Evolutionary conservation across 2,113 vertebrate genomes (phyloP), one percentile per base, ranked within the genome.

Genomic region (Oxygymnocypris stewartii): DNA sequence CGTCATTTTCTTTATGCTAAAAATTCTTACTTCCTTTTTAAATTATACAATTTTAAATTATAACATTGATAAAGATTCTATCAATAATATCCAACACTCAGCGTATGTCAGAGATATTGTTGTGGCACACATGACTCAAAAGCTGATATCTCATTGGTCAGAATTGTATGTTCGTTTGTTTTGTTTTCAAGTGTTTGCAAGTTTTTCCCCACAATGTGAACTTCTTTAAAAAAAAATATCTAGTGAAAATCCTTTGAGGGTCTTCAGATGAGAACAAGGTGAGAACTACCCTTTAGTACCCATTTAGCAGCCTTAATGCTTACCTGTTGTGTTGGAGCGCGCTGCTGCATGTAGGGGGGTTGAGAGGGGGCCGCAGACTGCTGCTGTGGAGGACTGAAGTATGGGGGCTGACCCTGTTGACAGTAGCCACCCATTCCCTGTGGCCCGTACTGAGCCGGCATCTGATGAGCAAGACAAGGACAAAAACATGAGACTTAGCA

Each of bases 241-340:
- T 25, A 25, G 61, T n/a, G 23, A 61, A 59, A 61, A n/a, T 61
- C 20, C 42, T 40, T 42, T 42, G 14, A 18, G 14, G 11, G 63
- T 67, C 63, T 67, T 67, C 13, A 31, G 67, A 6, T 23, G 35
- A 40, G 69, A 20, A 23, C 73, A 25, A 75, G 23, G 42, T n/a
- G n/a, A n/a, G n/a, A n/a, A n/a, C n/a, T n/a, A 25, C 73, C 2
- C 40, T 54, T 78, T 10, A 35, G 28, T 35, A 54, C 14, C 25
- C 0, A 47, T 54, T 20, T 18, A 35, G 23, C 42, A 73, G 23
- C 12, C 84, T 11, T 1, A n/a, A 28, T 37, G 73, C 95, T 95
- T 94, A 98, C 97, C 97, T 98, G 97, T 91, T 97, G 96, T 0
- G 96, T 92, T 88, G 96, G 95, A 85, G 97, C 96, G 90, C 96